phyloP scores from a whole-genome alignment of 2,797 vertebrate species.

The Hoplostethus atlanticus region DNA sequence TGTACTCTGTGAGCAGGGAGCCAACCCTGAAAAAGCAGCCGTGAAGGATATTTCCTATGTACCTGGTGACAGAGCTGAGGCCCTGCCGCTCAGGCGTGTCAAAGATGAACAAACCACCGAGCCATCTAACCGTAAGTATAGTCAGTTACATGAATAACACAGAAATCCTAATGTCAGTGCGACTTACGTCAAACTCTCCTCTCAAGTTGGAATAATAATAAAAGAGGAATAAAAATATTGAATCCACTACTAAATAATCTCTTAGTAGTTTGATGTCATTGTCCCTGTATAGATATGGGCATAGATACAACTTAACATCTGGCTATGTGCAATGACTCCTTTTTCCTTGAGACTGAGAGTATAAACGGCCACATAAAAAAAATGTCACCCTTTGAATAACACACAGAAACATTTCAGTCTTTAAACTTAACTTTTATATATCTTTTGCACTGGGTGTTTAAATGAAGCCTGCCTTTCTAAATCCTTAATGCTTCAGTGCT shows the following conservation, averaged over 20 bases:
- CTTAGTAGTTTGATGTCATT: not conserved
- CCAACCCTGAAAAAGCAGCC: slow-evolving; percentile 43
- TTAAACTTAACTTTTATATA: slow-evolving; percentile 10
- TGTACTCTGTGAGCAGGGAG: slow-evolving; percentile 56
- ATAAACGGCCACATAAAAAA: not conserved
- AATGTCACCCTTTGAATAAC: slow-evolving; percentile 1
- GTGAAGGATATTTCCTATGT: slow-evolving; percentile 33
- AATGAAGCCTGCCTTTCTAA: slow-evolving; percentile 1
- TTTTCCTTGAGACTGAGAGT: not conserved
- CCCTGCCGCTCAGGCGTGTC: slow-evolving; percentile 1
- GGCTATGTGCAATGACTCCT: not conserved
- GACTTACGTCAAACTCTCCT: not conserved
- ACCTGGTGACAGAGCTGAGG: slow-evolving; percentile 44
- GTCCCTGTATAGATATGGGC: not conserved
- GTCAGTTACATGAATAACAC: not conserved
- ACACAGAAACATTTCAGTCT: not conserved
- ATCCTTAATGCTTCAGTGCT: slow-evolving; percentile 3
- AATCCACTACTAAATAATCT: not conserved
- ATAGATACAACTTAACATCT: slow-evolving; percentile 4
- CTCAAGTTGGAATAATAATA: not conserved
- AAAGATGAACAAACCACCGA: not conserved
- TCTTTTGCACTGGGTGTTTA: slow-evolving; percentile 4
- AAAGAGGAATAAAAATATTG: not conserved
- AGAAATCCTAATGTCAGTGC: not conserved
- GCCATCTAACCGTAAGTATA: too few species aligned